Percentiles rank a stretch among this genome's conserved stretches.
Conservation (phyloP, 2,113 vertebrate genomes). For the Danio rerio region DNA sequence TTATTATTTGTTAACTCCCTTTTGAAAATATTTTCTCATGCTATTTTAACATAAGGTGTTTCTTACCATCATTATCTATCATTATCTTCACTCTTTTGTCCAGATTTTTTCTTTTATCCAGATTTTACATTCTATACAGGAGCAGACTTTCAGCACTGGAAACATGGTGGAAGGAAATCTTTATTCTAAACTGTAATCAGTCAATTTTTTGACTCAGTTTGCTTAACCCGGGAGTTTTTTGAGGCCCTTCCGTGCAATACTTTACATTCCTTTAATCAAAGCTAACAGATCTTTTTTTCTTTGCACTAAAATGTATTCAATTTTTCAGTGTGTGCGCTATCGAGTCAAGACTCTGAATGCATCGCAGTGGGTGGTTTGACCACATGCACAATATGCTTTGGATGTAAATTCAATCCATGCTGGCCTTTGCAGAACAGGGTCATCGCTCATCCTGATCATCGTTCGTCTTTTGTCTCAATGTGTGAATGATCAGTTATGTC, state of each 20-base stretch:
- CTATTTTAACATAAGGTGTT: too few species aligned
- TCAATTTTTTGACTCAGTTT: neutral
- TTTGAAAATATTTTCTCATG: too few species aligned
- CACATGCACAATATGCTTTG: constrained; percentile 6
- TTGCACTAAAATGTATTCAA: neutral
- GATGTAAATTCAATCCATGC: constrained; percentile 19
- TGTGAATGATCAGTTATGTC: constrained; percentile 33
- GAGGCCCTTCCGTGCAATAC: neutral
- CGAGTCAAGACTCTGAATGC: neutral
- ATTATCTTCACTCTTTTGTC: too few species aligned
- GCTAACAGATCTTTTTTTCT: neutral
- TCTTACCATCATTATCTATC: too few species aligned
- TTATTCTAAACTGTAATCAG: too few species aligned
- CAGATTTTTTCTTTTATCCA: too few species aligned
- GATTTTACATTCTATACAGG: too few species aligned
- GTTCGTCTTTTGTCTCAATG: constrained; percentile 18
- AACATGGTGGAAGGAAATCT: too few species aligned
- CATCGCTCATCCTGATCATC: neutral
- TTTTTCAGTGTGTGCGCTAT: neutral
- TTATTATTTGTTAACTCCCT: too few species aligned
- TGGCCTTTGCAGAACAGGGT: neutral
- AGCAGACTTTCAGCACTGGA: too few species aligned
- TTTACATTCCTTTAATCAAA: neutral
- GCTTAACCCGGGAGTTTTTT: constrained; percentile 1
- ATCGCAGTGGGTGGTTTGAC: constrained; percentile 17